phyloP scores from a whole-genome alignment of 2,888 invertebrate genomes.

The Napeogenes inachia region DNA sequence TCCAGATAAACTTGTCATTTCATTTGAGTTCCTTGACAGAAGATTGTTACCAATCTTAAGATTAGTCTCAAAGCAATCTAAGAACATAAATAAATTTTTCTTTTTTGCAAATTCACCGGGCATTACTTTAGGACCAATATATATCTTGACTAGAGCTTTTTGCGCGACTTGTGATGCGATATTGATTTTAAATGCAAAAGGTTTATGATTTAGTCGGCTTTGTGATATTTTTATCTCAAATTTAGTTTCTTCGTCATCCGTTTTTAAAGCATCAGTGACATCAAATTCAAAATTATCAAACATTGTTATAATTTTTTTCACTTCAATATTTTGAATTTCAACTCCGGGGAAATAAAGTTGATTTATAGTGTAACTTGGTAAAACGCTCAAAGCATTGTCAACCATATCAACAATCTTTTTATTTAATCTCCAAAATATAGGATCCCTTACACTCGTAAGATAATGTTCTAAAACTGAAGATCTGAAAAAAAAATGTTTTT shows the following conservation, averaged over 20 bases:
- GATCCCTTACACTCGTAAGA: slow-evolving; percentile 82
- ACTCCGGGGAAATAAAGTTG: slow-evolving; percentile 81
- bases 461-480: slow-evolving; percentile 63
- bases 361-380: slow-evolving; percentile 76
- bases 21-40: slow-evolving; percentile 80
- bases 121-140: slow-evolving; percentile 83
- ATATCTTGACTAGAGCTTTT: slow-evolving; percentile 80
- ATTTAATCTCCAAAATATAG: slow-evolving; percentile 82
- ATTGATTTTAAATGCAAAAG: slow-evolving; percentile 80
- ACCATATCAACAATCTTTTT: slow-evolving; percentile 78
- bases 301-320: slow-evolving; percentile 81
- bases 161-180: slow-evolving; percentile 78
- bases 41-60: slow-evolving; percentile 80
- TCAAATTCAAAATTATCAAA: slow-evolving; percentile 82
- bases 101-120: slow-evolving; percentile 70
- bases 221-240: slow-evolving; percentile 73
- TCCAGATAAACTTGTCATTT: slow-evolving; percentile 77
- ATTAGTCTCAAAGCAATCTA: slow-evolving; percentile 78
- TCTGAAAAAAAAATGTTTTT: slow-evolving; percentile 39
- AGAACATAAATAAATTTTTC: slow-evolving; percentile 76
- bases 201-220: slow-evolving; percentile 83
- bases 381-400: slow-evolving; percentile 74
- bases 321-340: slow-evolving; percentile 77
- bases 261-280: slow-evolving; percentile 78
- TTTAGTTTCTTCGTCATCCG: slow-evolving; percentile 44